Conservation (phyloP, 2,797 vertebrate species). For the Caiman crocodilus region DNA sequence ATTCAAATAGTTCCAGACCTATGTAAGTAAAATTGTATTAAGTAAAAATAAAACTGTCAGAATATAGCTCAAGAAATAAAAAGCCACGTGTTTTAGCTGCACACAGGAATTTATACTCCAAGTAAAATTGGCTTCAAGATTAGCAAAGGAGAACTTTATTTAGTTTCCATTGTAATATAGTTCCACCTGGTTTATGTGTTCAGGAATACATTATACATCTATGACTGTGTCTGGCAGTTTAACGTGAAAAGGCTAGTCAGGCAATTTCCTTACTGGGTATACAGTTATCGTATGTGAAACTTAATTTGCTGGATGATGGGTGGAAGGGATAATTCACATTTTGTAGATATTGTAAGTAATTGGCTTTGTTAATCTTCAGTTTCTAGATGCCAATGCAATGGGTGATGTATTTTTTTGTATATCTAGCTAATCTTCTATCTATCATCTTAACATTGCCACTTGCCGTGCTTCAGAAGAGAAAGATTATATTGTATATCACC, state of each 20-base stretch:
- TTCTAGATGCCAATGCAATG: background rate
- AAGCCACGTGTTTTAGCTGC: background rate
- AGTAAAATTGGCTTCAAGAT: background rate
- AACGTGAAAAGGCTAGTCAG: accelerated
- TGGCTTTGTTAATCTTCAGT: background rate
- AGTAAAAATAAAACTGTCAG: background rate
- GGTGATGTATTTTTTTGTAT: background rate
- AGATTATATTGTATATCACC: background rate
- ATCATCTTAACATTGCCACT: background rate
- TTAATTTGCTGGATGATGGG: background rate
- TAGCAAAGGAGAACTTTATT: background rate
- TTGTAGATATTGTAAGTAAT: background rate
- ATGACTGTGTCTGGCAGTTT: accelerated
- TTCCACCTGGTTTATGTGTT: background rate
- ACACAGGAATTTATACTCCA: background rate
- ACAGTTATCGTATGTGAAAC: background rate
- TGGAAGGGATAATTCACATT: background rate
- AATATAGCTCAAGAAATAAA: background rate
- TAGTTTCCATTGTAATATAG: accelerated
- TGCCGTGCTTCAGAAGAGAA: background rate
- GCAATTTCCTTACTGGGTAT: background rate
- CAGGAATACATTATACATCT: background rate
- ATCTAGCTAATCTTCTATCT: background rate
- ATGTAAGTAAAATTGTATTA: accelerated
- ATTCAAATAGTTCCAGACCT: background rate